Conservation (phyloP, 92 coral and sea anemone genomes). For the Umimayanthus kanabou region DNA sequence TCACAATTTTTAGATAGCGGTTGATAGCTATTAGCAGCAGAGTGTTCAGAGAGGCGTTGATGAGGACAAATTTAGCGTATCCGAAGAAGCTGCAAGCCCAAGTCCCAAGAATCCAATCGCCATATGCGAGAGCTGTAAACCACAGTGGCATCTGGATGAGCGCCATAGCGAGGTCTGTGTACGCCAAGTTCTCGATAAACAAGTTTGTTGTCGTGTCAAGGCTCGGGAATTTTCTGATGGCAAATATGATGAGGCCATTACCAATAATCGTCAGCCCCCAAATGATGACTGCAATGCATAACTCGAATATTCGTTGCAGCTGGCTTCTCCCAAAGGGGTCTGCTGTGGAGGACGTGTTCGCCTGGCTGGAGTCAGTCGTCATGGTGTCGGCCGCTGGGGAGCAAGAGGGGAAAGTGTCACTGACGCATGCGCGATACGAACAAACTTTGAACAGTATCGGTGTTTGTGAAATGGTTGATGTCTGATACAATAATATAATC, state of each 20-base stretch:
- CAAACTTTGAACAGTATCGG: no score
- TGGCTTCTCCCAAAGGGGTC: conserved; percentile 48
- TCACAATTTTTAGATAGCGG: conserved; percentile 64
- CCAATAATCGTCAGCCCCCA: conserved; percentile 38
- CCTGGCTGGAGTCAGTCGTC: background rate
- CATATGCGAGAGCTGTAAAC: conserved; percentile 48
- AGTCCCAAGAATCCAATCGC: conserved; percentile 56
- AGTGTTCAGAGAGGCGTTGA: conserved; percentile 56
- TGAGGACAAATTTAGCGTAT: conserved; percentile 42
- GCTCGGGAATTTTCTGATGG: conserved; percentile 38
- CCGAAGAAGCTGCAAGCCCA: conserved; percentile 47
- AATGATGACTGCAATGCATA: conserved; percentile 11
- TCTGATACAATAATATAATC: background rate
- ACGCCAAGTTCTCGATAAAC: conserved; percentile 53
- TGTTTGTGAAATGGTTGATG: background rate
- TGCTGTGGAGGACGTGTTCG: background rate
- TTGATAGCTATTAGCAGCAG: conserved; percentile 54
- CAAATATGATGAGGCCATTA: conserved; percentile 52
- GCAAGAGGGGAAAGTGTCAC: background rate
- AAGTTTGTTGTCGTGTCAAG: conserved; percentile 50
- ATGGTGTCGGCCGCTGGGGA: background rate
- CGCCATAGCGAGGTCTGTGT: conserved; percentile 46
- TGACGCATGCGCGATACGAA: background rate
- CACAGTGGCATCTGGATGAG: conserved; percentile 59
- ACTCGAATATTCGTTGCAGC: conserved; percentile 40